phyloP scores from a whole-genome alignment of 2,888 invertebrate species.

The Dicyrtoma fusca region DNA sequence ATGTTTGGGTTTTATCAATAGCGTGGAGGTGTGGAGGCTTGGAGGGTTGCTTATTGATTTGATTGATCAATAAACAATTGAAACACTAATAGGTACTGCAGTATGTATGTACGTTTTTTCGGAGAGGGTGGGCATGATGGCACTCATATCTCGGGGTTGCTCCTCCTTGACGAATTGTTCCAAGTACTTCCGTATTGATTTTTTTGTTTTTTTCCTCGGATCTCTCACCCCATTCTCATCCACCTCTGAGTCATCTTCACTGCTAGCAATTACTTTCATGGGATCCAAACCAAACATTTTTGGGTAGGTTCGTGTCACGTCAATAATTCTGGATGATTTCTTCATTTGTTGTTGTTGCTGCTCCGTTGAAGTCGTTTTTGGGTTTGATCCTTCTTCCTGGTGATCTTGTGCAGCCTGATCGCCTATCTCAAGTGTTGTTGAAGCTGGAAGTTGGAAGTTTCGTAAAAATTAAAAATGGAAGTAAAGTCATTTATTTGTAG shows the following conservation, averaged over 20 bases:
- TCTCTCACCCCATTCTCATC: constrained; percentile 6
- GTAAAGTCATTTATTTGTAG: no score
- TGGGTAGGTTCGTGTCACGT: constrained; percentile 24
- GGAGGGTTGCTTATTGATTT: no score
- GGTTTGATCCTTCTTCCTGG: background rate
- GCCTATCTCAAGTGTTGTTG: no score
- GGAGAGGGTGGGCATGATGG: constrained; percentile 37
- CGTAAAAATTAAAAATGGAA: no score
- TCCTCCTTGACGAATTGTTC: constrained; percentile 28
- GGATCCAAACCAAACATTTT: constrained; percentile 42
- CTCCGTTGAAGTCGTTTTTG: no score
- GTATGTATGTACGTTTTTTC: constrained; percentile 39
- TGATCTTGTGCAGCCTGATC: background rate
- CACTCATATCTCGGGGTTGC: constrained; percentile 30
- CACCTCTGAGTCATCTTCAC: constrained; percentile 24
- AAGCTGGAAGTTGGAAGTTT: constrained; percentile 2
- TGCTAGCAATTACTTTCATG: constrained; percentile 30
- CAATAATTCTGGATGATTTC: constrained; percentile 15
- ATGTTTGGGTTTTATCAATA: no score
- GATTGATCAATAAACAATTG: no score
- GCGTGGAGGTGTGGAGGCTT: no score
- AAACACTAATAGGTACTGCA: no score
- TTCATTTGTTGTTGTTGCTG: background rate
- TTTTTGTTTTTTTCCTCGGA: constrained; percentile 28
- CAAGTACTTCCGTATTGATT: constrained; percentile 25